Percentiles rank a stretch among this genome's conserved stretches.
Conservation (phyloP, 2,888 invertebrate species). For the Spodoptera littoralis region DNA sequence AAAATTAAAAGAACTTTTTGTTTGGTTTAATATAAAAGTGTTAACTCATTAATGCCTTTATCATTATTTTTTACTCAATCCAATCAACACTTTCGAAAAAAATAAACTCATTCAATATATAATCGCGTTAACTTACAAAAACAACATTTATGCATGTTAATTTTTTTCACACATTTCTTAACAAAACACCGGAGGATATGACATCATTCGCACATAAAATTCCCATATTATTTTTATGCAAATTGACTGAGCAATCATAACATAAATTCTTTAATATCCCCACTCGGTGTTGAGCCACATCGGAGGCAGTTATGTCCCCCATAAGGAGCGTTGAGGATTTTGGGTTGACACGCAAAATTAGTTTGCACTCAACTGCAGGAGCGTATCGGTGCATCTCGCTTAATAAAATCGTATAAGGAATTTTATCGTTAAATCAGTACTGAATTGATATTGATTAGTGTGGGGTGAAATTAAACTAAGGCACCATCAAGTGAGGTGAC, state of each 20-base stretch:
- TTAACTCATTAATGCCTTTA: slow-evolving; percentile 27
- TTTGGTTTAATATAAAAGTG: slow-evolving; percentile 15
- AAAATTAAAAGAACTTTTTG: slow-evolving; percentile 1
- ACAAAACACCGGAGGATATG: slow-evolving; percentile 71
- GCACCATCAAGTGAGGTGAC: slow-evolving; percentile 7
- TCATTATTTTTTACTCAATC: slow-evolving; percentile 34
- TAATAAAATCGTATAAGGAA: slow-evolving; percentile 36
- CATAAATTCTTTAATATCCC: slow-evolving; percentile 77
- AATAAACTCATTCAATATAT: slow-evolving; percentile 54
- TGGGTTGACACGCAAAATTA: slow-evolving; percentile 61
- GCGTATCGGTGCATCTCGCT: slow-evolving; percentile 51
- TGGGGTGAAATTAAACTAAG: slow-evolving; percentile 8
- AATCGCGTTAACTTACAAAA: slow-evolving; percentile 54
- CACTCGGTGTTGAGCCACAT: slow-evolving; percentile 64
- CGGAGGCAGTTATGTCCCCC: slow-evolving; percentile 64
- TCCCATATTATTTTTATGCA: slow-evolving; percentile 80
- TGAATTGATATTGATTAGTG: slow-evolving; percentile 42
- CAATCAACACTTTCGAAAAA: slow-evolving; percentile 40
- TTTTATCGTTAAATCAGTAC: slow-evolving; percentile 37
- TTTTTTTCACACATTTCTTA: slow-evolving; percentile 72
- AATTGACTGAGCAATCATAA: slow-evolving; percentile 82
- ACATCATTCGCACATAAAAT: slow-evolving; percentile 80
- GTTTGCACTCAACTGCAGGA: slow-evolving; percentile 57
- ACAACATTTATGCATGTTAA: slow-evolving; percentile 56
- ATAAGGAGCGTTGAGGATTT: slow-evolving; percentile 46